Base-by-base conservation (phyloP, 2,113 vertebrate species). In the Poeciliopsis turrubarensis region DNA sequence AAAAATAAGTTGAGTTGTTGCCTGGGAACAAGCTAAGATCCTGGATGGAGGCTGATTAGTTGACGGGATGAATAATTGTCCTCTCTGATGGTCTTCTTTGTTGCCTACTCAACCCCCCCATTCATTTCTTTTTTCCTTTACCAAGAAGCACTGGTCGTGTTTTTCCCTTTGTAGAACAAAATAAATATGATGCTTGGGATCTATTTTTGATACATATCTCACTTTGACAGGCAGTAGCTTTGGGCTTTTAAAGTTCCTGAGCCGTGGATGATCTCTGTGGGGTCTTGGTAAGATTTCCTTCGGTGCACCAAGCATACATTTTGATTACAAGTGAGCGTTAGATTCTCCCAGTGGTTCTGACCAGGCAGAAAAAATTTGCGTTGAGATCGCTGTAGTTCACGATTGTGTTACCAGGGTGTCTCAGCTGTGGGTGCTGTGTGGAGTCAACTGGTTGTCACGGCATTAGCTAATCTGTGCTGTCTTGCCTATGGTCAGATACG, bases 1-100 rank as follows among this genome's bases (percentile, higher is more conserved):
- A n/a, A 81, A n/a, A 41, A 54, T 77, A 66, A 84, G 73, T 68
- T 81, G 78, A 77, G 88, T 79, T 32, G 81, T 84, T 90, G 71
- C 81, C 60, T 79, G 76, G 86, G 54, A 86, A 85, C 79, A 75
- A 39, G 69, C 54, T 63, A 62, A 41, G 77, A 78, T 76, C 4
- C 37, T 80, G 77, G n/a, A 54, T 34, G 60, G 41, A 64, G 63
- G 76, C 30, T 73, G 71, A 80, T 69, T 73, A 72, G 63, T 75
- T 70, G 71, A 66, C 75, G 37, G 69, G 75, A 69, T 22, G 39
- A 61, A 27, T 3, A 5, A 70, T 68, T 60, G 77, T 65, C 70
- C 62, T 74, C 69, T 61, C 29, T 63, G 5, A n/a, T 66, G 19
- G 22, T 54, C 31, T 70, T 41, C 69, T 11, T 19, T 32, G 3